These are phyloP conservation scores for Calidris pugnax DNA, from an alignment of 2,113 vertebrate genomes.

Conservation along the genomic window DNA sequence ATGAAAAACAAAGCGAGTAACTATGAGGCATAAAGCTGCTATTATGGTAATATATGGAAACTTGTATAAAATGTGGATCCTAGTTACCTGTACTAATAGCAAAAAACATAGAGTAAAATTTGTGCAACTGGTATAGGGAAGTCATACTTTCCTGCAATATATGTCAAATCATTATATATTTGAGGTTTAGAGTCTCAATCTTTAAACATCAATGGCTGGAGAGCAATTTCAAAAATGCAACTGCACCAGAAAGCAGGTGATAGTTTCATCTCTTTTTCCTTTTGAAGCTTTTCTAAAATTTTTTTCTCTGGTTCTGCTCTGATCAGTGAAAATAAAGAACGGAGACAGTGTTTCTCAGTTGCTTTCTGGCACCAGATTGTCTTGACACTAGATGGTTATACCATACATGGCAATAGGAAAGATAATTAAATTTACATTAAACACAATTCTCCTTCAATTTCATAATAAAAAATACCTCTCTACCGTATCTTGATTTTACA, in stretches of 20 bases:
- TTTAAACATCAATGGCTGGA: background rate
- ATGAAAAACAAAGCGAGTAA: slow-evolving; percentile 74
- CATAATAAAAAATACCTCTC: background rate
- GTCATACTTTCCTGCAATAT: background rate
- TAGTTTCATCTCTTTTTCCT: background rate
- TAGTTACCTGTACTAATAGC: slow-evolving; percentile 35
- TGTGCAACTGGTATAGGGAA: background rate
- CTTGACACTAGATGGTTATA: background rate
- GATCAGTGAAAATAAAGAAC: background rate
- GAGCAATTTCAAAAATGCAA: background rate
- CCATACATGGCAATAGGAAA: background rate
- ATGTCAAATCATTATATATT: slow-evolving; percentile 25
- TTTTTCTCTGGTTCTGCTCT: background rate
- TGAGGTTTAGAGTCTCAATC: background rate
- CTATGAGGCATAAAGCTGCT: slow-evolving; percentile 45
- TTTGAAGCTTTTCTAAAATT: background rate
- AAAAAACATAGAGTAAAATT: slow-evolving; percentile 22
- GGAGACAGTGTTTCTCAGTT: background rate
- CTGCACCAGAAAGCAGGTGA: background rate
- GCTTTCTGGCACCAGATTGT: background rate
- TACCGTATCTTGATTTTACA: background rate
- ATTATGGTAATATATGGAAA: slow-evolving; percentile 71
- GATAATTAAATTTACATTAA: background rate
- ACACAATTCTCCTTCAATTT: background rate
- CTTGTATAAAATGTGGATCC: slow-evolving; percentile 1